Base-by-base conservation (phyloP, 2,113 vertebrate species). In the Oncorhynchus kisutch region DNA sequence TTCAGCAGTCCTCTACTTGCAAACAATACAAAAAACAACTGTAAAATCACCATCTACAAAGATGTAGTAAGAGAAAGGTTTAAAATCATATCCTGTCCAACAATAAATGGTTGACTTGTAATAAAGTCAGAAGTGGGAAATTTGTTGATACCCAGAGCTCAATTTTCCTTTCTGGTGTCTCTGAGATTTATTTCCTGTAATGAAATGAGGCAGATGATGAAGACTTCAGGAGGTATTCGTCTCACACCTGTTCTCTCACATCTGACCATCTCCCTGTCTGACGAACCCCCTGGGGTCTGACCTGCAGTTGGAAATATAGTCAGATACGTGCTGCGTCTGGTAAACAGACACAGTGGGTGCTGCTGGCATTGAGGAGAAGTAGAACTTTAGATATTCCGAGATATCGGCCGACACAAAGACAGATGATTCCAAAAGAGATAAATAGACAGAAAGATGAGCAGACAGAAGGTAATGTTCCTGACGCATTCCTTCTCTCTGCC, bases 171-270 rank as follows among this genome's bases (percentile, higher is more conserved):
- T 34, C 65, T 78, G 88, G 84, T 91, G 91, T 92, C 93, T 94
- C 93, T 57, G 4, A 93, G 39, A 45, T 57, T 95, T 9, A 45
- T 94, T 94, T 81, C 76, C 69, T 85, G 79, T 76, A 84, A 90
- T 84, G 79, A 94, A 95, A 95, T 91, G 90, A 93, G 91, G 91
- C 91, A 87, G 79, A 91, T 88, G 93, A 93, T 92, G 39, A 88
- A 89, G 91, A 86, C 91, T 86, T 90, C 51, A 64, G 91, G 90
- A 87, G 80, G 86, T 57, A 75, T 39, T 16, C 69, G 88, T 90
- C 85, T 79, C 57, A 88, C 75, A 84, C 78, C 81, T 80, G 85
- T 86, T 57, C 54, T 70, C 45, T 74, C 45, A 67, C n/a, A 25
- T 64, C 73, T 29, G 62, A 51, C 62, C 64, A 20, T 57, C 54